These are phyloP conservation scores for Palaemon carinicauda DNA, from an alignment of 1,140 invertebrate genomes.

Conservation along the genomic window DNA sequence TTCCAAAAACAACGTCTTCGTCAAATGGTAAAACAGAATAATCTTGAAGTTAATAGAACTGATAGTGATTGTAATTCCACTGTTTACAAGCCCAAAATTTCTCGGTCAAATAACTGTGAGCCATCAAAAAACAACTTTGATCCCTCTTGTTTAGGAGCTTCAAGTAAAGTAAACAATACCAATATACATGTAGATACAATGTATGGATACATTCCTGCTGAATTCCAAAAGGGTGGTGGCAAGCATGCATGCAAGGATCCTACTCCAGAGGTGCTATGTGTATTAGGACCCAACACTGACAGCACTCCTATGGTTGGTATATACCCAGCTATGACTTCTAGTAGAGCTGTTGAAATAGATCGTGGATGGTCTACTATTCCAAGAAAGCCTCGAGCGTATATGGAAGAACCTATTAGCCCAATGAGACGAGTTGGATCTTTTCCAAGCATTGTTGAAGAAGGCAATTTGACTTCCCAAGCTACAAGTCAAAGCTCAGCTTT, in stretches of 20 bases:
- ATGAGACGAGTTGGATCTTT: slow-evolving; percentile 43
- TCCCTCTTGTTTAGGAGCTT: slow-evolving; percentile 51
- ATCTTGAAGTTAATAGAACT: slow-evolving; percentile 74
- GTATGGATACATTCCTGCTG: slow-evolving; percentile 32
- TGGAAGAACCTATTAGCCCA: slow-evolving; percentile 36
- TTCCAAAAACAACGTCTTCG: slow-evolving; percentile 86
- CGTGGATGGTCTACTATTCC: slow-evolving; percentile 41
- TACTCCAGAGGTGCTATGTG: slow-evolving; percentile 56
- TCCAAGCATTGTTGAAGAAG: slow-evolving; percentile 41
- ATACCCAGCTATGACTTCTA: not conserved
- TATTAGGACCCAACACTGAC: slow-evolving; percentile 48
- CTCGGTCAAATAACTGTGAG: slow-evolving; percentile 74
- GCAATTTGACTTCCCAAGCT: not conserved
- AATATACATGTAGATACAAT: slow-evolving; percentile 76
- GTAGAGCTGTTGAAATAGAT: not conserved
- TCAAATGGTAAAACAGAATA: slow-evolving; percentile 75
- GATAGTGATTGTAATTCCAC: slow-evolving; percentile 69
- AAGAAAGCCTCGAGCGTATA: slow-evolving; percentile 26
- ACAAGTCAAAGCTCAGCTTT: slow-evolving; percentile 33
- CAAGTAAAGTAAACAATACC: slow-evolving; percentile 77
- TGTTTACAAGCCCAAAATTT: slow-evolving; percentile 68
- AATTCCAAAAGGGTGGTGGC: slow-evolving; percentile 23
- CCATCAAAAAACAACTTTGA: slow-evolving; percentile 66
- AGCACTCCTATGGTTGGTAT: not conserved
- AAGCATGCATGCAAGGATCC: slow-evolving; percentile 57